phyloP scores from a whole-genome alignment of 2,888 invertebrate species.

The Hoplodrina blanda region DNA sequence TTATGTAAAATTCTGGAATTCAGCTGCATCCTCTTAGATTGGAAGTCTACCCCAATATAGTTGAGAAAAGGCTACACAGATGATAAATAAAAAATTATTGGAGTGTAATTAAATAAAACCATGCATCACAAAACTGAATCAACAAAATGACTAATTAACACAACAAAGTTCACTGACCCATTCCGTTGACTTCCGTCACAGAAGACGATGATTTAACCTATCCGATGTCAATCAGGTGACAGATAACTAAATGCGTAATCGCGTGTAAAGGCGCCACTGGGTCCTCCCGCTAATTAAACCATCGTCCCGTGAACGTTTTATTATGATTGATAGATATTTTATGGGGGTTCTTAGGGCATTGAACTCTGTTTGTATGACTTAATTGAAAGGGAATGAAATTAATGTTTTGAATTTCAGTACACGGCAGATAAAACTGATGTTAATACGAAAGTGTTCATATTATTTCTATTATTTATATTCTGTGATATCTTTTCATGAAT shows the following conservation, averaged over 20 bases:
- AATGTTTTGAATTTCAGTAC: slow-evolving; percentile 6
- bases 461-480: background rate
- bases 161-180: slow-evolving; percentile 29
- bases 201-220: slow-evolving; percentile 52
- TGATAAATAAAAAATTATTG: too few relatives aligned
- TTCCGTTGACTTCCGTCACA: slow-evolving; percentile 27
- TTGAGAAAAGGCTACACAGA: too few relatives aligned
- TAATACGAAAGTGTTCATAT: background rate
- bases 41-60: too few relatives aligned
- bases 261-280: slow-evolving; percentile 53
- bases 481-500: too few relatives aligned
- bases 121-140: background rate
- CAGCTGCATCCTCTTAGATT: too few relatives aligned
- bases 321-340: slow-evolving; percentile 68
- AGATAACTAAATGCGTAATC: slow-evolving; percentile 57
- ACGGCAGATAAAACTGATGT: background rate
- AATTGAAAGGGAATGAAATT: slow-evolving; percentile 30
- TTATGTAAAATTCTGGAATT: too few relatives aligned
- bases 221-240: slow-evolving; percentile 50
- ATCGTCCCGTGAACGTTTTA: slow-evolving; percentile 60
- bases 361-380: slow-evolving; percentile 36
- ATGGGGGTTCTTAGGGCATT: slow-evolving; percentile 46
- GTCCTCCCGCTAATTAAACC: slow-evolving; percentile 55
- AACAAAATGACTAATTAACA: background rate
- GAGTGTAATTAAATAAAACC: too few relatives aligned